Evolutionary conservation across 2,113 vertebrate genomes (phyloP).

Genomic region (Ellobius talpinus): DNA sequence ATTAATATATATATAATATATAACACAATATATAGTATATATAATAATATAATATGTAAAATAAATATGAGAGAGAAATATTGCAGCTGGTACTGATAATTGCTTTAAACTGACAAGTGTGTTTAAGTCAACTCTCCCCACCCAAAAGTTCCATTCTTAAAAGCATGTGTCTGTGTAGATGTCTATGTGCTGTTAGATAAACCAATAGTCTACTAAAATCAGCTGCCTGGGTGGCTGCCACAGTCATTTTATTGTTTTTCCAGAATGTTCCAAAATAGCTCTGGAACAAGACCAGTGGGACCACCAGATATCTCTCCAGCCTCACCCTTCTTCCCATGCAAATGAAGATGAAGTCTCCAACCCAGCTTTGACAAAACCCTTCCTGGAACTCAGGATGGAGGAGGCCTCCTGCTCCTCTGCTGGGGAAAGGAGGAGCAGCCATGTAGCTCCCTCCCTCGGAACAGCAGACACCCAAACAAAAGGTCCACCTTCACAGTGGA

Average conservation of each 20-base stretch:
- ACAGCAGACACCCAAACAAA: constrained; percentile 69
- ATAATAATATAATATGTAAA: neutral
- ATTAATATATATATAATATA: neutral
- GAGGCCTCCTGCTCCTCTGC: neutral
- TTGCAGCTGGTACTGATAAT: constrained; percentile 13
- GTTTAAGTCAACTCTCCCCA: constrained; percentile 47
- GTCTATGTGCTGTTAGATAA: constrained; percentile 51
- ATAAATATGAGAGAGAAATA: neutral
- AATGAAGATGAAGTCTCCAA: constrained; percentile 64
- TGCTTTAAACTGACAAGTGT: constrained; percentile 43
- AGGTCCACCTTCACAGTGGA: constrained; percentile 56
- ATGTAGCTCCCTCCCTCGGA: neutral
- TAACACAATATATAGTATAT: neutral
- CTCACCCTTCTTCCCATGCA: constrained; percentile 72
- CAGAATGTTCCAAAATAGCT: constrained; percentile 79
- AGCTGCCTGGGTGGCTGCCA: constrained; percentile 78
- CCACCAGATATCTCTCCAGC: constrained; percentile 75
- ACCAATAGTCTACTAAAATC: constrained; percentile 67
- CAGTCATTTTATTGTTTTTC: constrained; percentile 81
- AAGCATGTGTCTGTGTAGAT: neutral
- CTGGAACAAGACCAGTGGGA: constrained; percentile 75
- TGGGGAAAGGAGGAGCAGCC: neutral
- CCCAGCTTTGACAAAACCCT: constrained; percentile 42
- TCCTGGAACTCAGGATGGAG: neutral
- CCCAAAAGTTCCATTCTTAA: neutral